A percentile compares a stretch with the other conserved stretches of the same genome.
phyloP scores from a whole-genome alignment of 2,888 invertebrate species.

The Stenotaenia linearis region DNA sequence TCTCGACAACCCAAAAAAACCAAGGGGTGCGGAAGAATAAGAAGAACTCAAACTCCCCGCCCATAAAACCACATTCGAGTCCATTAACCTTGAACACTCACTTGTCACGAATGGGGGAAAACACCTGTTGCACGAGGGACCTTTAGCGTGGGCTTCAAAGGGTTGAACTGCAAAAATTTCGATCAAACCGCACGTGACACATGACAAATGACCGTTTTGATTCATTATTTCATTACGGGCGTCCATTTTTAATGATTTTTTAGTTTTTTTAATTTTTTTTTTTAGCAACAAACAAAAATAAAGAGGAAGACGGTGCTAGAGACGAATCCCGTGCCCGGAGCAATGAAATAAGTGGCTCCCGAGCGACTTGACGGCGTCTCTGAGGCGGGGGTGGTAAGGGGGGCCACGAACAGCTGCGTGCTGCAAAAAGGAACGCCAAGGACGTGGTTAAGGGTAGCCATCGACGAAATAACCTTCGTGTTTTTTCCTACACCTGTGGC shows the following conservation, averaged over 20 bases:
- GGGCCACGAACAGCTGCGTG: conserved; percentile 14
- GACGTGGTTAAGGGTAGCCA: conserved; percentile 5
- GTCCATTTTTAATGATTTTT: not conserved
- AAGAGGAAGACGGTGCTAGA: not conserved
- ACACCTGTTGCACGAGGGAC: not conserved
- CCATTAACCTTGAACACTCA: not conserved
- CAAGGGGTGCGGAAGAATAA: not conserved
- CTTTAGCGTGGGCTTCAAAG: not conserved
- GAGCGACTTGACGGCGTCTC: conserved; percentile 23
- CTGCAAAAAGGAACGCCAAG: conserved; percentile 17
- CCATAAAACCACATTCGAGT: not conserved
- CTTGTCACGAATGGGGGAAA: conserved; percentile 1
- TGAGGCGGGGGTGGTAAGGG: not conserved
- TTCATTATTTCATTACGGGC: not conserved
- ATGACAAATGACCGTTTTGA: not conserved
- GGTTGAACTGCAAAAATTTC: not conserved
- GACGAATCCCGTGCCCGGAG: conserved; percentile 11
- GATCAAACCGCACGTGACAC: not conserved
- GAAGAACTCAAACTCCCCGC: not conserved
- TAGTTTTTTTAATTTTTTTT: not conserved
- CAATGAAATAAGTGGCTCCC: conserved; percentile 24
- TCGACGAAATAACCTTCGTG: conserved; percentile 8
- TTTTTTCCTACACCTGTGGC: not conserved
- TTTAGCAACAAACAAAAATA: not conserved
- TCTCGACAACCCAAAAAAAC: not conserved